A percentile compares a stretch with the other conserved stretches of the same genome.
Conservation (phyloP, 1,140 invertebrate species). For the Gyrodactylus bullatarudis region DNA sequence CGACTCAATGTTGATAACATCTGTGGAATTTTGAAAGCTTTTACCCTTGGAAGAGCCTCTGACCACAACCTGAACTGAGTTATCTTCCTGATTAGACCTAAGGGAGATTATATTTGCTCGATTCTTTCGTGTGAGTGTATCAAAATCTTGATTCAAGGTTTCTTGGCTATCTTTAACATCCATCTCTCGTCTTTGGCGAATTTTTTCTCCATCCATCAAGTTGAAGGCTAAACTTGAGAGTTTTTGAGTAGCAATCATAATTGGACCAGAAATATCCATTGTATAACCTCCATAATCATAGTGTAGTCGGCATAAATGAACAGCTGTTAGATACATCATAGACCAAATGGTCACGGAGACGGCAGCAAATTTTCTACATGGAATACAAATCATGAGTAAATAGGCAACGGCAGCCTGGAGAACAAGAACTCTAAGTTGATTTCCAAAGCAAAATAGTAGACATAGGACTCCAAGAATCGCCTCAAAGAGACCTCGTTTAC, state of each 20-base stretch:
- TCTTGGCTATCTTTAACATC: not conserved
- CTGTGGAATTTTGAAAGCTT: not conserved
- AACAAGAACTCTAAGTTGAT: not conserved
- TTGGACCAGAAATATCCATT: slow-evolving; percentile 51
- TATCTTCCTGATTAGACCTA: not conserved
- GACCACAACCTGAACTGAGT: not conserved
- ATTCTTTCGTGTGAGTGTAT: too few relatives aligned
- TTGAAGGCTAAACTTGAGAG: slow-evolving; percentile 60
- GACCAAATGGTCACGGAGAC: slow-evolving; percentile 12
- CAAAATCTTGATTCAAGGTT: not conserved
- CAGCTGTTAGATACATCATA: slow-evolving; percentile 38
- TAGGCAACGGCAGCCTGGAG: slow-evolving; percentile 1
- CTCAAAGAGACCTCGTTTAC: not conserved
- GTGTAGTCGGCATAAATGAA: slow-evolving; percentile 43
- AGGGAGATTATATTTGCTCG: too few relatives aligned
- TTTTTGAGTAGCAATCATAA: slow-evolving; percentile 90
- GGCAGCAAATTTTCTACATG: not conserved
- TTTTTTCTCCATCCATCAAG: slow-evolving; percentile 39
- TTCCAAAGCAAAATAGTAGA: slow-evolving; percentile 1
- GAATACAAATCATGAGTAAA: not conserved
- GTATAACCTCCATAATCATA: slow-evolving; percentile 43
- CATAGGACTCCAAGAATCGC: not conserved
- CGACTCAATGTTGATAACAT: not conserved
- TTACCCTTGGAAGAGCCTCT: too few relatives aligned
- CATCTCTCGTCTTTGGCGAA: not conserved